A percentile compares a stretch with the other conserved stretches of the same genome.
Conservation (phyloP, 1,140 invertebrate genomes). For the Maniola jurtina region DNA sequence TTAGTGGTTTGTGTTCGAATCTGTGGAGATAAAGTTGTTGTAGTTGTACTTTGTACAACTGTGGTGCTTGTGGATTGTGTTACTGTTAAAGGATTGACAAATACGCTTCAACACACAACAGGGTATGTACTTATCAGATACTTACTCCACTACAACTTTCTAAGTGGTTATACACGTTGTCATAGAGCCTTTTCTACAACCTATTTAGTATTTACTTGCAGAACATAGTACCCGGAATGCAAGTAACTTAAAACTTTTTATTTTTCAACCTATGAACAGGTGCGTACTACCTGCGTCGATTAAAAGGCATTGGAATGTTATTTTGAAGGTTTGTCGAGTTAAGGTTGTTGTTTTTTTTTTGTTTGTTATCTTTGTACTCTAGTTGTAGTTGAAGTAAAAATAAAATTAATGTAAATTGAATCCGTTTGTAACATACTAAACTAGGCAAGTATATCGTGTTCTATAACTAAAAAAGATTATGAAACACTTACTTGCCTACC, state of each 20-base stretch:
- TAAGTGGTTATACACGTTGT: slow-evolving; percentile 30
- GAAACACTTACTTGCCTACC: no score
- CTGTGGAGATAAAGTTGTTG: slow-evolving; percentile 58
- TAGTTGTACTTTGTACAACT: slow-evolving; percentile 50
- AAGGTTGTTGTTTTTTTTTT: slow-evolving; percentile 4
- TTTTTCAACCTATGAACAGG: slow-evolving; percentile 1
- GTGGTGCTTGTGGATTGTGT: slow-evolving; percentile 55
- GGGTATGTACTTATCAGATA: slow-evolving; percentile 52
- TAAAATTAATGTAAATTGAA: background rate
- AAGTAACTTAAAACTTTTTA: slow-evolving; percentile 16
- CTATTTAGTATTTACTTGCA: slow-evolving; percentile 2
- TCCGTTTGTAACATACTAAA: no score
- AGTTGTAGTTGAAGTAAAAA: background rate
- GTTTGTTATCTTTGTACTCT: slow-evolving; percentile 8
- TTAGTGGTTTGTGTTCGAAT: slow-evolving; percentile 70
- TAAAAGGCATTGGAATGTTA: slow-evolving; percentile 10
- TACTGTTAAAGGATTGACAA: slow-evolving; percentile 55
- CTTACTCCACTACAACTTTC: slow-evolving; percentile 36
- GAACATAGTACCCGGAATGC: background rate
- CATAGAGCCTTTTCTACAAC: slow-evolving; percentile 20
- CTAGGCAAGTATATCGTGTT: no score
- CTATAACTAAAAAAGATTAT: no score
- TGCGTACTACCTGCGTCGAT: slow-evolving; percentile 12
- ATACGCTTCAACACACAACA: slow-evolving; percentile 46
- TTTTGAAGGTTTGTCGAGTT: slow-evolving; percentile 9